phyloP scores from a whole-genome alignment of 2,113 vertebrate genomes.

The Myrmecophaga tridactyla region DNA sequence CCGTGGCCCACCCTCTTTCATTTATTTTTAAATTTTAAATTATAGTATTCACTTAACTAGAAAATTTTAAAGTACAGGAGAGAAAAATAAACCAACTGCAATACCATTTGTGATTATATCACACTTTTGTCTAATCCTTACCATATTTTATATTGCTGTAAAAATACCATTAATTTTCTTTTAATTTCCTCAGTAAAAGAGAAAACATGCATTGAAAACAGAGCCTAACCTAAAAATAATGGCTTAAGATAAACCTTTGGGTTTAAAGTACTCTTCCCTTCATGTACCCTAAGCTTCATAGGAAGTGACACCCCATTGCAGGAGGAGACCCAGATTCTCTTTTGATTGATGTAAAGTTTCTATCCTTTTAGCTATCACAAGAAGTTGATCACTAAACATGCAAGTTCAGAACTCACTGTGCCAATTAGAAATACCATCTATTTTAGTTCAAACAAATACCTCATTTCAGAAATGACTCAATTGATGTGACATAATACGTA shows the following conservation, averaged over 20 bases:
- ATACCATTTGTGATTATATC: neutral
- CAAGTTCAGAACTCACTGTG: conserved; percentile 28
- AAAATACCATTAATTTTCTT: neutral
- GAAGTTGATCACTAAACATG: conserved; percentile 17
- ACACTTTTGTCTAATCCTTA: neutral
- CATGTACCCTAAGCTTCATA: neutral
- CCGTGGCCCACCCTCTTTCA: too few relatives aligned
- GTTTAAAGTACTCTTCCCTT: neutral
- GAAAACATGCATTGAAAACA: neutral
- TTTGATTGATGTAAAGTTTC: neutral
- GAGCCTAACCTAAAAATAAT: neutral
- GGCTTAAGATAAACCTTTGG: neutral
- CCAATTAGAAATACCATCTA: conserved; percentile 46
- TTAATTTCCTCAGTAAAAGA: neutral
- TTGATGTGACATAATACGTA: conserved; percentile 55
- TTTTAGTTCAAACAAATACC: conserved; percentile 63
- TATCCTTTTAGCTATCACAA: neutral
- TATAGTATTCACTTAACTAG: neutral
- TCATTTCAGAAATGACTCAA: conserved; percentile 65
- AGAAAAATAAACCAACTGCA: neutral
- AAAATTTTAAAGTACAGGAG: neutral
- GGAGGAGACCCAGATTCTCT: neutral
- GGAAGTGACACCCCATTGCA: neutral
- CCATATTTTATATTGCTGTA: neutral
- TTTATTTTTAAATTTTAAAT: conserved; percentile 27